Conservation (phyloP, 2,113 vertebrate species). For the Petrocephalus zakoni region DNA sequence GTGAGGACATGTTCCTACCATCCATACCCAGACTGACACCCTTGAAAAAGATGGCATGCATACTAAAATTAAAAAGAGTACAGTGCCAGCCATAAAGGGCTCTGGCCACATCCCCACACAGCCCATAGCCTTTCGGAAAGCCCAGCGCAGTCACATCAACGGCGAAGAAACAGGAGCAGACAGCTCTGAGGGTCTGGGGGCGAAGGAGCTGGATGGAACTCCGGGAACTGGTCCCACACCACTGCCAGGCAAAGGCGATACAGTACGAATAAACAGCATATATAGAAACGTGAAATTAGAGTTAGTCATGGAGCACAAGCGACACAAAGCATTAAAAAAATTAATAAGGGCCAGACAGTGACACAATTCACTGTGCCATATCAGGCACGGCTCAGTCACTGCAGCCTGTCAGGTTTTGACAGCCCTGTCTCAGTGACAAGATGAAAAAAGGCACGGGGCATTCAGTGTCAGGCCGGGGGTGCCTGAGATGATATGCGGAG, state of each 20-base stretch:
- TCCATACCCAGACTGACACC: neutral
- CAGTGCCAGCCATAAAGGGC: neutral
- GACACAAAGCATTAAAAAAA: neutral
- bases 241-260: neutral
- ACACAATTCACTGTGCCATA: neutral
- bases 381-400: neutral
- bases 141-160: neutral
- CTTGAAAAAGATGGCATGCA: neutral
- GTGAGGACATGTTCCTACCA: neutral
- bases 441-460: neutral
- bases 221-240: neutral
- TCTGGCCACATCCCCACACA: neutral
- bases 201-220: neutral
- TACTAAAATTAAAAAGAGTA: neutral
- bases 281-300: slow-evolving; percentile 2
- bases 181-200: neutral
- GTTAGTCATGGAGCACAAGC: neutral
- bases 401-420: neutral
- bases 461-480: neutral
- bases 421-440: neutral
- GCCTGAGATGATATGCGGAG: neutral
- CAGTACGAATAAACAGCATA: neutral
- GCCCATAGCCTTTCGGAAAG: neutral
- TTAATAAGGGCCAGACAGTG: neutral
- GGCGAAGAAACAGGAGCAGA: neutral